phyloP scores from a whole-genome alignment of 2,113 vertebrate species.

The Alligator sinensis region DNA sequence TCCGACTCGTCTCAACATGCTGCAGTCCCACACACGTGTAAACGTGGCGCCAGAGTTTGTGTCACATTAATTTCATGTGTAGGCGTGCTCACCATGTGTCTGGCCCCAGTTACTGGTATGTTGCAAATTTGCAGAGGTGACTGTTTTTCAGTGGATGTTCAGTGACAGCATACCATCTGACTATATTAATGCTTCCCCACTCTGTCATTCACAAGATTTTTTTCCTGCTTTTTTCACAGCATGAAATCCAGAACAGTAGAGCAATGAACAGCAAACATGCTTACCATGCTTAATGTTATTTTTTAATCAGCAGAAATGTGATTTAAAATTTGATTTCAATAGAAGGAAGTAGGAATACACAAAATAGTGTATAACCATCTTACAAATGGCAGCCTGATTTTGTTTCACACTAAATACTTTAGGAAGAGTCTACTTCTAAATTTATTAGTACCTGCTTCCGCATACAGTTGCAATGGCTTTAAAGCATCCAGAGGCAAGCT shows the following conservation, averaged over 20 bases:
- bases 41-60: no score
- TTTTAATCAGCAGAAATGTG: neutral
- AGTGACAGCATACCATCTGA: neutral
- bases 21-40: no score
- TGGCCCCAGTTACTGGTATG: no score
- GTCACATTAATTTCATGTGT: no score
- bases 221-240: neutral
- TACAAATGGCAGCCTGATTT: neutral
- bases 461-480: conserved; percentile 98
- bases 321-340: neutral
- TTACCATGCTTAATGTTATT: neutral
- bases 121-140: neutral
- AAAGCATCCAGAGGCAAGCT: conserved; percentile 97
- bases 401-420: neutral
- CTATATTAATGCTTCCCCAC: neutral
- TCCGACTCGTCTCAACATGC: no score
- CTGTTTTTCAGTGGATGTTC: neutral
- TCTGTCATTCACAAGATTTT: neutral
- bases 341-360: neutral
- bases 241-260: neutral
- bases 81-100: neutral
- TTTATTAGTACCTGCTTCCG: conserved; percentile 89
- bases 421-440: neutral
- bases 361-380: neutral
- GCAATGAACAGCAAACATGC: neutral